Percentiles rank a stretch among this genome's conserved stretches.
These are phyloP conservation scores for Mirounga angustirostris DNA, from an alignment of 2,113 vertebrate species.

Conservation along the genomic window DNA sequence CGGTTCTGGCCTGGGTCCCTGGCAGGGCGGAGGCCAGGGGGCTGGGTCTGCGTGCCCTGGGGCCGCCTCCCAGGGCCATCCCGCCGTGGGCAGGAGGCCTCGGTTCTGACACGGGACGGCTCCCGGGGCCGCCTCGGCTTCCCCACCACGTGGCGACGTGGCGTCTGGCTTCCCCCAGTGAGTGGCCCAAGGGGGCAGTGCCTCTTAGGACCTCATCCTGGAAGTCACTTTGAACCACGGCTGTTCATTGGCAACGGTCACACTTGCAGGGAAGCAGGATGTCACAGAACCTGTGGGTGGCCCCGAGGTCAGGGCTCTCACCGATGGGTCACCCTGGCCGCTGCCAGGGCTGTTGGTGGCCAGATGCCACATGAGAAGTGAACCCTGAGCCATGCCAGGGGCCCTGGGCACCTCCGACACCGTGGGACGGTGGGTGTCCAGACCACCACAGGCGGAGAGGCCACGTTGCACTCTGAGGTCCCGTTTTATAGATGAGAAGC, in stretches of 20 bases:
- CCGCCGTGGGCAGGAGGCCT: not conserved
- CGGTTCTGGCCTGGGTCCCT: not conserved
- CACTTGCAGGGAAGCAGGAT: not conserved
- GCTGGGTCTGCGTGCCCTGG: not conserved
- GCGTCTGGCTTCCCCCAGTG: not conserved
- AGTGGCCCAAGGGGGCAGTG: not conserved
- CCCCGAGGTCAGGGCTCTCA: not conserved
- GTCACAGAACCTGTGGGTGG: not conserved
- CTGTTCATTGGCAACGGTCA: not conserved
- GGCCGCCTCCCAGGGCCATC: not conserved
- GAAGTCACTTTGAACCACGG: not conserved
- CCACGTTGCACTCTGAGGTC: not conserved
- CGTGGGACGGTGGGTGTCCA: not conserved
- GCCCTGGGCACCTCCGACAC: not conserved
- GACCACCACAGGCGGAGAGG: not conserved
- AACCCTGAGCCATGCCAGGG: accelerated
- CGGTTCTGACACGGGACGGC: accelerated
- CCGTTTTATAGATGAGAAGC: not conserved
- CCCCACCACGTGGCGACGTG: not conserved
- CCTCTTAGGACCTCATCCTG: not conserved
- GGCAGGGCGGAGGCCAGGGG: not conserved
- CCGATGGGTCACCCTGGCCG: not conserved
- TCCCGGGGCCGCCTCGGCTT: not conserved
- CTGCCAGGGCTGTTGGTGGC: not conserved
- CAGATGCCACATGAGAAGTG: not conserved